phyloP scores from a whole-genome alignment of 2,888 invertebrate species.

The Eupithecia dodoneata region DNA sequence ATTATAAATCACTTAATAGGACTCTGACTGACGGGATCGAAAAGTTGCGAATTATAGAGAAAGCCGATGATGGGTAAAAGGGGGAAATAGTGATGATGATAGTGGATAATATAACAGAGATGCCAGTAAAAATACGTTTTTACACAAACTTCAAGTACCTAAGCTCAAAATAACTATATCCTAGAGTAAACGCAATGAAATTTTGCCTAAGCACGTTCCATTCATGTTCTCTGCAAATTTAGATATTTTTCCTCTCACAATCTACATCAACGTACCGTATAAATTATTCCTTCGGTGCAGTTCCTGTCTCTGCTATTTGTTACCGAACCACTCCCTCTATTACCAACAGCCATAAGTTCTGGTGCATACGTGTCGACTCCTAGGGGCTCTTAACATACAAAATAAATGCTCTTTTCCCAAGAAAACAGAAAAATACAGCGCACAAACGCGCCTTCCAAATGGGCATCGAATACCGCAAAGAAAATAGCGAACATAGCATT shows the following conservation, averaged over 20 bases:
- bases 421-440: constrained; percentile 58
- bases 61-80: neutral
- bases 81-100: neutral
- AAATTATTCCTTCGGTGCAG: constrained; percentile 12
- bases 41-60: too few relatives aligned
- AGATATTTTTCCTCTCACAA: neutral
- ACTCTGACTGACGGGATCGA: too few relatives aligned
- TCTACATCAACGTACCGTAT: neutral
- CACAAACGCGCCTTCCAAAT: constrained; percentile 54
- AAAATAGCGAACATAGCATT: constrained; percentile 11
- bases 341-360: constrained; percentile 27
- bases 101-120: neutral
- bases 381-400: constrained; percentile 46
- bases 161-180: neutral
- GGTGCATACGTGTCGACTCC: constrained; percentile 34
- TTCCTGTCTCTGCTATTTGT: constrained; percentile 8
- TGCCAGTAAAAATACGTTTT: neutral
- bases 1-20: neutral
- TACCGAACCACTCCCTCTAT: constrained; percentile 19
- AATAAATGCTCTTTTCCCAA: constrained; percentile 45
- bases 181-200: neutral
- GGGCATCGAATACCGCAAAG: constrained; percentile 48
- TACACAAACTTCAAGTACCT: neutral
- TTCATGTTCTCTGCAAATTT: neutral
- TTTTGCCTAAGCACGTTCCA: neutral